These are phyloP conservation scores for Dryoscopus gambensis DNA, from an alignment of 2,113 vertebrate genomes.

Conservation along the genomic window DNA sequence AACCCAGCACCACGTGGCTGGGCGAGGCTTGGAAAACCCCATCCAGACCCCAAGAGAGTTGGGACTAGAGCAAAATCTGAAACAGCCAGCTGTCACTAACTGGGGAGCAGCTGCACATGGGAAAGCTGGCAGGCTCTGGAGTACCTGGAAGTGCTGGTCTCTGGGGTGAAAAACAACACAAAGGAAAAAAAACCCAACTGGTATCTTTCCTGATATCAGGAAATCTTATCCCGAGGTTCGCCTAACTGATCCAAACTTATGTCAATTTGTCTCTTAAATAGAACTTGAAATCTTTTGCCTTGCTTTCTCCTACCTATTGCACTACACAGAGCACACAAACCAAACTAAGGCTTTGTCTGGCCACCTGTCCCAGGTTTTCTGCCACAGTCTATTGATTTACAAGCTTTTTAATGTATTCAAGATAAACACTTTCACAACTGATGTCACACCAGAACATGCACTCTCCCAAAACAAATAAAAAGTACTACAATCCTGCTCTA, in stretches of 20 bases:
- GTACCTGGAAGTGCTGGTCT: background rate
- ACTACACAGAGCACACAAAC: background rate
- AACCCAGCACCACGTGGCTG: rapidly evolving
- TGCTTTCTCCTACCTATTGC: background rate
- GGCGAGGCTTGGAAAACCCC: background rate
- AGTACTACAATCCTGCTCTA: background rate
- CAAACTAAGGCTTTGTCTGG: background rate
- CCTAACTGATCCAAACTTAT: background rate
- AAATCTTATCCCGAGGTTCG: background rate
- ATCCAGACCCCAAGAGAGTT: background rate
- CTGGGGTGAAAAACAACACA: background rate
- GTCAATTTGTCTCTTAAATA: background rate
- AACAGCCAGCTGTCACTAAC: background rate
- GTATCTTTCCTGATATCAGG: background rate
- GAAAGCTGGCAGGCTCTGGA: background rate
- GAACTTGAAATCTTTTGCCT: background rate
- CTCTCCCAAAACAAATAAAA: background rate
- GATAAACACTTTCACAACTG: background rate
- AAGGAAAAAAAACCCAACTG: rapidly evolving
- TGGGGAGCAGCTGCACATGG: background rate
- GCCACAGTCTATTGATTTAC: background rate
- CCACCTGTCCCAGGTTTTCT: background rate
- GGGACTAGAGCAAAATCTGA: background rate
- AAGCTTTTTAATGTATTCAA: background rate
- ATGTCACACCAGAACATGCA: background rate